phyloP scores from a whole-genome alignment of 1,140 invertebrate genomes.

The Lepidurus packardi region DNA sequence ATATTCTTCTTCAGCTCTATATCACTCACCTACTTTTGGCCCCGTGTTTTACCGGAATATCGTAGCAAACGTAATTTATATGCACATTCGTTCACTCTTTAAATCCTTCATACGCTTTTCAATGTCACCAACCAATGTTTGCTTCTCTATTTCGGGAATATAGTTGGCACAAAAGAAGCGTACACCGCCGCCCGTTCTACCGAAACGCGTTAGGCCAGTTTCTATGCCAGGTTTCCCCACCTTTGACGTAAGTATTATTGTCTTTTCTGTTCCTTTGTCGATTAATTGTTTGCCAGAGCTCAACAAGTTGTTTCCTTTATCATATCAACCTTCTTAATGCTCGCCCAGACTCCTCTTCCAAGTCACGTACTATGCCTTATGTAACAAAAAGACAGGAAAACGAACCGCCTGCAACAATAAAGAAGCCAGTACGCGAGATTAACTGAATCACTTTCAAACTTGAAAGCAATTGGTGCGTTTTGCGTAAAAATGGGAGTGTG shows the following conservation, averaged over 20 bases:
- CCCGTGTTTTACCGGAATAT: too few relatives aligned
- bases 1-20: too few relatives aligned
- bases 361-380: not conserved
- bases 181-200: conserved; percentile 29
- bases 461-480: not conserved
- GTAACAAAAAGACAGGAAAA: not conserved
- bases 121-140: not conserved
- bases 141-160: not conserved
- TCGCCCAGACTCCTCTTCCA: not conserved
- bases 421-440: not conserved
- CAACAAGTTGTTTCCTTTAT: not conserved
- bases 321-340: not conserved
- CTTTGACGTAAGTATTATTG: conserved; percentile 26
- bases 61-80: too few relatives aligned
- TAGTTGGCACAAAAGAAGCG: conserved; percentile 32
- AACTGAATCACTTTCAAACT: not conserved
- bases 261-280: conserved; percentile 1
- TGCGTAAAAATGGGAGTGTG: not conserved
- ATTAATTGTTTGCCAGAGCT: not conserved
- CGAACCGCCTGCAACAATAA: not conserved
- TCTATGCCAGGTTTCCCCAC: conserved; percentile 25
- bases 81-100: too few relatives aligned
- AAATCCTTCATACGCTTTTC: too few relatives aligned
- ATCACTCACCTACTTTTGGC: too few relatives aligned
- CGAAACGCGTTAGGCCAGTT: conserved; percentile 31